Base-by-base conservation (phyloP, 2,113 vertebrate genomes). In the Pycnonotus jocosus region DNA sequence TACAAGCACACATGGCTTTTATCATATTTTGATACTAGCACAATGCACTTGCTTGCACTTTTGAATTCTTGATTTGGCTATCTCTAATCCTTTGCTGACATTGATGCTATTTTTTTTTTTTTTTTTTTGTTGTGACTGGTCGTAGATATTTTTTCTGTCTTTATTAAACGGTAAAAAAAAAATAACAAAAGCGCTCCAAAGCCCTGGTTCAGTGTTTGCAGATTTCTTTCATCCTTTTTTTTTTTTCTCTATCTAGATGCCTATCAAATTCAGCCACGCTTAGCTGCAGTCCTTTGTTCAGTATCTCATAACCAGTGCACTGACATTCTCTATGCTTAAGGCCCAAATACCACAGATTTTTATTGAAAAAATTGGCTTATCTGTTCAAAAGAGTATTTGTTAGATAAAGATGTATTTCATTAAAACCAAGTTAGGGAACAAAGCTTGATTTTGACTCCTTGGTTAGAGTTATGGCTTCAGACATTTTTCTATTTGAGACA, bases 271-370 rank as follows among this genome's bases (percentile, higher is more conserved):
- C 81, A 94, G 68, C 81, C 82, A 92, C 0, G 60, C 92, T 81
- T 94, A 92, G 90, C 90, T 93, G 88, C 90, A 90, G 93, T 88
- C 87, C 93, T 96, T 97, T 97, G 93, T 97, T 96, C 76, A 66
- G 3, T 93, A 58, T 78, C 81, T 93, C 38, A 83, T 66, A 93
- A 69, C 40, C 21, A 68, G 45, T 45, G 42, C 62, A 44, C 54
- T 76, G 74, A 85, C 69, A 83, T 83, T 83, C 60, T 90, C 64
- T 90, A 4, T 81, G 82, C 82, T 78, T 80, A 56, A n/a, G 81
- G 82, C 56, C 44, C 31, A 53, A 83, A 88, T 78, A 70, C 71
- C 64, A 45, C 45, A 90, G 74, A 82, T 56, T 80, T 90, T 92
- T 83, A 70, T 31, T 73, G 76, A 95, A 62, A n/a, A 64, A 40